Percentiles rank a stretch among this genome's conserved stretches.
These are phyloP conservation scores for Acanthococcus lagerstroemiae DNA, from an alignment of 2,888 invertebrate species.

Conservation along the genomic window DNA sequence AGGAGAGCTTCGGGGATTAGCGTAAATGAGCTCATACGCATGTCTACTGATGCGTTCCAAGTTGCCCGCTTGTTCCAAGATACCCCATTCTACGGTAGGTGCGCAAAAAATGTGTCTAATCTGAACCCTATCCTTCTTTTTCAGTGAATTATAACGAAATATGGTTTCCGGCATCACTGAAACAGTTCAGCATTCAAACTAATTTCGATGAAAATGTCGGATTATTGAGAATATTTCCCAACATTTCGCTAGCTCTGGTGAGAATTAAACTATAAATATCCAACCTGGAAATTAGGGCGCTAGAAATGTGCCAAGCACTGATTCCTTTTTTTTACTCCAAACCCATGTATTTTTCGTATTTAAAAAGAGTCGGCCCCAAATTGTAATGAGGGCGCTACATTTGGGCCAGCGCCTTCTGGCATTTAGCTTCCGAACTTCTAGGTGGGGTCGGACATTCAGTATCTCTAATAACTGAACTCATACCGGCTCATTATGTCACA, in stretches of 20 bases:
- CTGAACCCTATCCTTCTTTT: slow-evolving; percentile 36
- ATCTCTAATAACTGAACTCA: too few relatives aligned
- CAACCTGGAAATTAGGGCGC: background rate
- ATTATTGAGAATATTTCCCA: slow-evolving; percentile 78
- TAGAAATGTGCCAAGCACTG: background rate
- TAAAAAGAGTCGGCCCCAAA: background rate
- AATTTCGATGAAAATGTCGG: slow-evolving; percentile 75
- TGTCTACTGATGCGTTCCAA: too few relatives aligned
- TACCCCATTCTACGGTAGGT: too few relatives aligned
- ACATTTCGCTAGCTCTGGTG: slow-evolving; percentile 68
- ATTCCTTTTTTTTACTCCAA: slow-evolving; percentile 19
- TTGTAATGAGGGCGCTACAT: slow-evolving; percentile 2
- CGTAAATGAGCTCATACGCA: too few relatives aligned
- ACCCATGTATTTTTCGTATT: background rate
- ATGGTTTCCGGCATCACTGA: slow-evolving; percentile 51
- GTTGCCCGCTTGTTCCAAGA: too few relatives aligned
- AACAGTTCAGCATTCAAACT: slow-evolving; percentile 61
- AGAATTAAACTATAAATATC: background rate
- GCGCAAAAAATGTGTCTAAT: too few relatives aligned
- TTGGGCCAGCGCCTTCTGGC: too few relatives aligned
- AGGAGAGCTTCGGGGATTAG: too few relatives aligned
- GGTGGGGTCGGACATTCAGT: too few relatives aligned
- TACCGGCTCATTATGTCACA: too few relatives aligned
- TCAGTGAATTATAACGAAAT: slow-evolving; percentile 54
- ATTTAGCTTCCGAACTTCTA: too few relatives aligned